Evolutionary conservation across 2,113 vertebrate species (phyloP), one percentile per base, ranked within the genome.

Genomic region (Maccullochella peelii): DNA sequence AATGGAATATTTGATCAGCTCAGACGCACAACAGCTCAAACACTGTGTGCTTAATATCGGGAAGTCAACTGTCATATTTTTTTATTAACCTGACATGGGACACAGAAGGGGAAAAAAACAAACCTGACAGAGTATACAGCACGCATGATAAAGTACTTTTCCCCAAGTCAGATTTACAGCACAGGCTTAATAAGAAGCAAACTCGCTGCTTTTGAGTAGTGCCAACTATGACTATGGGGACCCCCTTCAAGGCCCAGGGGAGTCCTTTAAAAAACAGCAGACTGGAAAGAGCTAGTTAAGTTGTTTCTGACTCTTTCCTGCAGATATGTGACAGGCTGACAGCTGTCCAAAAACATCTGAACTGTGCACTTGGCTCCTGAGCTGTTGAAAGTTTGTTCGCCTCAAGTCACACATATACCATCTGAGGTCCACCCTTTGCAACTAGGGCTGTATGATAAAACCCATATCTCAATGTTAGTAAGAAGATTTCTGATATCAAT

Each of bases 1-100:
- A 81, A 91, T 92, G 84, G 90, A 91, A 93, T 94, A 93, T 93
- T 91, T 89, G 83, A 93, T 92, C 86, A 91, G 87, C 62, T 8
- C 44, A 52, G 83, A 85, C 65, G 55, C 71, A 85, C 82, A 79
- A 62, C 62, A 74, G 61, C 81, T 79, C 79, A 77, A 78, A 89
- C 86, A 91, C 65, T 1, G 61, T 8, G 9, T n/a, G 5, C 52
- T 63, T 78, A 73, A 91, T 81, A 88, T 82, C 65, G 65, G 73
- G 72, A 57, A 86, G 81, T 73, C 72, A 55, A 84, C 27, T 25
- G 62, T 36, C 49, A 2, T 73, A 65, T 71, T 58, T 57, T 62
- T 66, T 25, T 30, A 79, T 66, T 20, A 59, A 38, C 18, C 14
- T 25, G 23, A 68, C 38, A 42, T 6, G 25, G 25, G 20, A 50